Conservation (phyloP, 64 coral and sea anemone genomes). For the Montipora cactus region DNA sequence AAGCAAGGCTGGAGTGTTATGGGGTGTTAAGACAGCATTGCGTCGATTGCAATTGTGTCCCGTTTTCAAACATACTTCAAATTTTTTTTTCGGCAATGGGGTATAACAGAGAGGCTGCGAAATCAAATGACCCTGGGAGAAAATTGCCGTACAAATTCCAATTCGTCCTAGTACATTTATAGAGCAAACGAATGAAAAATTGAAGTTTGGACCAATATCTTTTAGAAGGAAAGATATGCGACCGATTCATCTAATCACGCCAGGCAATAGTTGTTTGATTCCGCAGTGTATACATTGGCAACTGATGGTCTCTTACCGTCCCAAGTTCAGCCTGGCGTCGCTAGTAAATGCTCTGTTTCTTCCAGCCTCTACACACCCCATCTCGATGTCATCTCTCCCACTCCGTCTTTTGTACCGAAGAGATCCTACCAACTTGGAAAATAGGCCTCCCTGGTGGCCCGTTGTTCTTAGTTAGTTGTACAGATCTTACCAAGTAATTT, state of each 20-base stretch:
- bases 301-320: conserved; percentile 7
- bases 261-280: too few relatives aligned
- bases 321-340: conserved; percentile 30
- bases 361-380: background rate
- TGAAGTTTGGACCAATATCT: background rate
- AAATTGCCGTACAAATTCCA: too few relatives aligned
- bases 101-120: too few relatives aligned
- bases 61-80: too few relatives aligned
- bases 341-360: conserved; percentile 35
- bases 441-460: conserved; percentile 32
- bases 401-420: background rate
- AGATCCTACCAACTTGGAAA: conserved; percentile 41
- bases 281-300: too few relatives aligned
- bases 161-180: too few relatives aligned
- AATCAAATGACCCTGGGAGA: background rate
- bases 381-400: conserved; percentile 21
- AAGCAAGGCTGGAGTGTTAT: too few relatives aligned
- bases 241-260: background rate
- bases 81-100: too few relatives aligned
- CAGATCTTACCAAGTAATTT: background rate
- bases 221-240: background rate
- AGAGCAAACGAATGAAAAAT: background rate
- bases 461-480: background rate
- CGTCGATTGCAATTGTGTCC: too few relatives aligned
- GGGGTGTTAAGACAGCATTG: too few relatives aligned